A percentile compares a stretch with the other conserved stretches of the same genome.
phyloP scores from a whole-genome alignment of 2,888 invertebrate genomes.

The Eustalomyia histrio region DNA sequence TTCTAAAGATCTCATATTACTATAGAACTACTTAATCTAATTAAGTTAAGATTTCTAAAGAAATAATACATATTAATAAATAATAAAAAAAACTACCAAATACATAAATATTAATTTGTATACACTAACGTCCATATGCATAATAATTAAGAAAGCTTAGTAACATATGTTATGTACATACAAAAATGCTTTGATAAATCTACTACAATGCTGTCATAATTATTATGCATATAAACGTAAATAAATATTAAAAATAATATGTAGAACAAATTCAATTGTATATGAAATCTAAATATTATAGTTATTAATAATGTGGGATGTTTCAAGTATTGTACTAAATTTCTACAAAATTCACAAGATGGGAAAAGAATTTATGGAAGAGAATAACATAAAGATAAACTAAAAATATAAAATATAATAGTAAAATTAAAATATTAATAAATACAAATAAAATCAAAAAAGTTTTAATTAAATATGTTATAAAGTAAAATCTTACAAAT shows the following conservation, averaged over 20 bases:
- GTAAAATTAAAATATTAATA: not conserved
- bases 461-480: not conserved
- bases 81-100: not conserved
- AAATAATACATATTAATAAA: not conserved
- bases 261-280: not conserved
- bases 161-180: too few species aligned
- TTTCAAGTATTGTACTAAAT: not conserved
- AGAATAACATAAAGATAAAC: not conserved
- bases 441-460: not conserved
- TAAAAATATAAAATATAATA: not conserved
- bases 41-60: not conserved
- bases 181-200: too few species aligned
- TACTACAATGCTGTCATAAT: too few species aligned
- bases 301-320: not conserved
- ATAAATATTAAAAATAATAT: not conserved
- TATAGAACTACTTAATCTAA: conserved; percentile 3
- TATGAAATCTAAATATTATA: not conserved
- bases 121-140: not conserved
- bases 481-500: not conserved
- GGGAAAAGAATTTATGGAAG: not conserved
- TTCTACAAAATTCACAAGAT: not conserved
- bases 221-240: not conserved
- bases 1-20: not conserved
- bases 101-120: not conserved
- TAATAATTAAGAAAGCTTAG: too few species aligned